Base-by-base conservation (phyloP, 2,797 vertebrate species). In the Chaetophractus vellerosus region DNA sequence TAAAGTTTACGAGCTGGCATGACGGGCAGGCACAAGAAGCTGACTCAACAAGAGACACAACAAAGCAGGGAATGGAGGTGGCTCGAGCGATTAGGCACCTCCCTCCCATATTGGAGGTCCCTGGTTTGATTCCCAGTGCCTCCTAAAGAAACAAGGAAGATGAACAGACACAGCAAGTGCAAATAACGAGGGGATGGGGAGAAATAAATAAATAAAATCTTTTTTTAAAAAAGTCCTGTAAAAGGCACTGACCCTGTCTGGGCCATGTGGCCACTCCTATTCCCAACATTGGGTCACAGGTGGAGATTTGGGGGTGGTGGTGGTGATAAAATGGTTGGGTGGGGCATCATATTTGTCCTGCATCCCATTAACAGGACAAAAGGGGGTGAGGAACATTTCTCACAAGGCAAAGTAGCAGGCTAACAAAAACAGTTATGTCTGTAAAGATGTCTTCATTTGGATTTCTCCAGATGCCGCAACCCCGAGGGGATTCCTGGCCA, bases 381-480 rank as follows among this genome's bases (percentile, higher is more conserved):
- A 50, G 75, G 52, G 33, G 41, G 16, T 64, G 15, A 69, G 33
- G 71, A 48, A 84, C 14, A 36, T 45, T 69, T 82, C n/a, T 26
- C 23, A 55, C 45, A 64, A 88, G 68, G 81, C 61, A 96, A n/a
- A 84, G 24, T 33, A 33, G 45, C 72, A 66, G 36, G 80, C 45
- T 85, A 59, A 66, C 45, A 76, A 75, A 90, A 64, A 71, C 55
- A 64, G 0, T 36, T 36, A 15, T 61, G 11, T 69, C 71, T 88
- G 0, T 90, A 55, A 50, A 71, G 72, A 64, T 64, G 23, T 9
- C 41, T 81, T 89, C 45, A 59, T 80, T 88, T 64, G 61, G 48
- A 45, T 95, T 86, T 88, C 38, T 93, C 57, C 21, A 78, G 74
- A 26, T 84, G 41, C 61, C 7, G 15, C 61, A 71, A 6, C n/a